phyloP scores from a whole-genome alignment of 2,113 vertebrate species.

The Sinocyclocheilus maitianheensis region DNA sequence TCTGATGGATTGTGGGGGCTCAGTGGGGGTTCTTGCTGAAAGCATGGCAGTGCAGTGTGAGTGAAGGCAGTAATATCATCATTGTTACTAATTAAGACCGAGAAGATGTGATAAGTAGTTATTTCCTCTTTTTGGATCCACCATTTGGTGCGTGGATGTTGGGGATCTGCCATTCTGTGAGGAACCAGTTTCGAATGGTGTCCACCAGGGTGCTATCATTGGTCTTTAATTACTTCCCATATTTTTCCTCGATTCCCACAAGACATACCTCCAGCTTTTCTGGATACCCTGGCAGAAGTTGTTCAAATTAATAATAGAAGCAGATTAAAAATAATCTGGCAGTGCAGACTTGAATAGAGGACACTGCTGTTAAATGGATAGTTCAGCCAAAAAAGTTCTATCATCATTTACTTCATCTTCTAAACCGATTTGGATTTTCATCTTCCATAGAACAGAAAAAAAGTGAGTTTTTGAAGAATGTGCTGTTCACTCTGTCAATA shows the following conservation, averaged over 20 bases:
- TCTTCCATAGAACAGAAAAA: not conserved
- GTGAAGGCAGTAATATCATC: conserved; percentile 14
- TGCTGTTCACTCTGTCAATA: not conserved
- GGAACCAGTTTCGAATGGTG: not conserved
- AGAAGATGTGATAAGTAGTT: conserved; percentile 25
- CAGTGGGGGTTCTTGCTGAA: conserved; percentile 23
- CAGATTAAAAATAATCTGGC: not conserved
- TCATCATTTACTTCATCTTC: not conserved
- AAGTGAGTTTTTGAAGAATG: not conserved
- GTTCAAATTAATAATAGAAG: conserved; percentile 6
- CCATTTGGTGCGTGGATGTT: conserved; percentile 2
- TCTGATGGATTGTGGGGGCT: conserved; percentile 18
- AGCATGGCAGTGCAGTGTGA: not conserved
- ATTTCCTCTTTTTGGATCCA: conserved; percentile 15
- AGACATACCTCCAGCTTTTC: conserved; percentile 8
- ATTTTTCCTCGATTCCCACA: not conserved
- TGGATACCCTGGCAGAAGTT: not conserved
- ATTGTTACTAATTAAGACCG: conserved; percentile 32
- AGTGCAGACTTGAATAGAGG: not conserved
- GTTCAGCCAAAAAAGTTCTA: not conserved
- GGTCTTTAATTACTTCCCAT: conserved; percentile 14
- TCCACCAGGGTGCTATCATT: not conserved
- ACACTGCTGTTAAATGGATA: not conserved
- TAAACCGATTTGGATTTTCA: not conserved
- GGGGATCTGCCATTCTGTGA: not conserved